Conservation (phyloP, 1,140 invertebrate species). For the Metaphire vulgaris region DNA sequence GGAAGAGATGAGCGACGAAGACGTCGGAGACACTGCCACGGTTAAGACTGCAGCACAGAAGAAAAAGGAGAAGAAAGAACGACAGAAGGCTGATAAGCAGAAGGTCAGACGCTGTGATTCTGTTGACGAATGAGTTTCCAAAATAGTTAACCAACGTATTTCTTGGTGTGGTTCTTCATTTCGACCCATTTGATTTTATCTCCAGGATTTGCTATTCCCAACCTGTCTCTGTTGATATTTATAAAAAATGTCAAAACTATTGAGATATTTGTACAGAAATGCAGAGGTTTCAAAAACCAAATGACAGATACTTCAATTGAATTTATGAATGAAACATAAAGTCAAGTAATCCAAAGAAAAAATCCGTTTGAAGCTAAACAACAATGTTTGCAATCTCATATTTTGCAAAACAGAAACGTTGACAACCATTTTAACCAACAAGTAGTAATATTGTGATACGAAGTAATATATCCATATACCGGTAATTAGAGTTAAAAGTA, state of each 20-base stretch:
- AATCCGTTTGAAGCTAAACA: too few species aligned
- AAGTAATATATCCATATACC: too few species aligned
- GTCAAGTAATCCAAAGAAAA: too few species aligned
- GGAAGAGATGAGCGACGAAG: slow-evolving; percentile 48
- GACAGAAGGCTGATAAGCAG: slow-evolving; percentile 67
- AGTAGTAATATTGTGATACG: too few species aligned
- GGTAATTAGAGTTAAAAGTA: too few species aligned
- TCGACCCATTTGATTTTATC: not conserved
- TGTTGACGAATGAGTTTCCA: not conserved
- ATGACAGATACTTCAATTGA: too few species aligned
- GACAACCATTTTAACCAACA: too few species aligned
- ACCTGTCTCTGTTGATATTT: not conserved
- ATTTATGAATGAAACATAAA: too few species aligned
- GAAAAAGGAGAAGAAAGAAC: slow-evolving; percentile 68
- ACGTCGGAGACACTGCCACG: slow-evolving; percentile 58
- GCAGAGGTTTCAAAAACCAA: not conserved
- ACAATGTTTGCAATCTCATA: too few species aligned
- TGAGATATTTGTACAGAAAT: not conserved
- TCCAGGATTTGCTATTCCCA: not conserved
- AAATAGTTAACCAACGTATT: not conserved
- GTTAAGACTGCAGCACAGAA: slow-evolving; percentile 51
- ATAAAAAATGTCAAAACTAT: not conserved
- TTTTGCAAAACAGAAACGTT: too few species aligned
- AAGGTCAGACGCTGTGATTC: slow-evolving; percentile 38
- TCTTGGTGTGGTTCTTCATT: not conserved